Evolutionary conservation across 2,797 vertebrate species (phyloP).

Genomic region (Liparis tanakae): DNA sequence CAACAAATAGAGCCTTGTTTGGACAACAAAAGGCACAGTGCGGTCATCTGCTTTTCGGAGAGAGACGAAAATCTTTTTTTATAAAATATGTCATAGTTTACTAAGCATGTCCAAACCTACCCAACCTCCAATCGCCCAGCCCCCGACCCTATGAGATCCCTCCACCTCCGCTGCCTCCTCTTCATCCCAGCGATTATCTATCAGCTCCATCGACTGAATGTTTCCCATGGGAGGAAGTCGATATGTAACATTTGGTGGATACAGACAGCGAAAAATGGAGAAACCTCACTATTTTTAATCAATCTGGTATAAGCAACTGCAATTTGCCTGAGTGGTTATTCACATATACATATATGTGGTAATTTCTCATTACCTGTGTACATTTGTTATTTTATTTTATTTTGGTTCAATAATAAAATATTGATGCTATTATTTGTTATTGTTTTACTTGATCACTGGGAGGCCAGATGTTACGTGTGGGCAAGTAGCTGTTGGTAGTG

Average conservation of each 20-base stretch:
- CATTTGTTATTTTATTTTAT: neutral
- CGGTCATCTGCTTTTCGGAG: conserved; percentile 31
- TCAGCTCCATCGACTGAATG: conserved; percentile 48
- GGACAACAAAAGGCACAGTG: conserved; percentile 21
- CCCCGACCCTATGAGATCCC: conserved; percentile 27
- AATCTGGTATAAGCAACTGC: neutral
- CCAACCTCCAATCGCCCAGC: conserved; percentile 4
- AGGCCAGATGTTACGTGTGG: conserved; percentile 25
- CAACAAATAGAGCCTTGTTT: conserved; percentile 30
- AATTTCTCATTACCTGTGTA: neutral
- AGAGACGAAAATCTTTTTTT: conserved; percentile 9
- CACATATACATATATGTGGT: conserved; percentile 13
- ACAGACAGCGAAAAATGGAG: conserved; percentile 16
- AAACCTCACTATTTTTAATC: conserved; percentile 8
- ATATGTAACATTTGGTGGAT: conserved; percentile 24
- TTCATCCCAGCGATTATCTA: conserved; percentile 51
- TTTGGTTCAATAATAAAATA: conserved; percentile 4
- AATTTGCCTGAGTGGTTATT: conserved; percentile 14
- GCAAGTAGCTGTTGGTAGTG: conserved; percentile 26
- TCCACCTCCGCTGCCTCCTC: conserved; percentile 27
- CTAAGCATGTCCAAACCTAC: conserved; percentile 36
- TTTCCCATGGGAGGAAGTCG: conserved; percentile 20
- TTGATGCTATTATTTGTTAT: conserved; percentile 11
- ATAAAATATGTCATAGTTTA: conserved; percentile 16
- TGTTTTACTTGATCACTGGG: conserved; percentile 10